A percentile compares a stretch with the other conserved stretches of the same genome.
Evolutionary conservation across 37 sponge, comb jelly and placozoan species (phyloP).

Genomic region (Spongilla lacustris): DNA sequence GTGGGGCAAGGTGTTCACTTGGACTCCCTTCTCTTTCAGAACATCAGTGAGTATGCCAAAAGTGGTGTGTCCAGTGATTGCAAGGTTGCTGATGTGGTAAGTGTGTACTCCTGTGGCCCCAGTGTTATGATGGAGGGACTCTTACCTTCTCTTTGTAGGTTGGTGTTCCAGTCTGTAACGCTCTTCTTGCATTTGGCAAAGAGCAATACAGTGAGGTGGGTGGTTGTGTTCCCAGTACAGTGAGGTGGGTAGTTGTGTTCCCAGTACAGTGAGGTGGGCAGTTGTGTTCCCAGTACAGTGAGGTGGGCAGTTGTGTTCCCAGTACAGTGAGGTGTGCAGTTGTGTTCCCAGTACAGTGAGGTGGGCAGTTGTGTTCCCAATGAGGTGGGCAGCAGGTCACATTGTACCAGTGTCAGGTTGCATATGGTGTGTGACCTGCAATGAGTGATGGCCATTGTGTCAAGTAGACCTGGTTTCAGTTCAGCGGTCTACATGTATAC

Average conservation of each 20-base stretch:
- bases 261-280: not conserved
- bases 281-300: not conserved
- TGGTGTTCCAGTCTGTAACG: constrained; percentile 81
- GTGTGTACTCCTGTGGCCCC: not conserved
- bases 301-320: not conserved
- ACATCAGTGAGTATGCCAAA: constrained; percentile 13
- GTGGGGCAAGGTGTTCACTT: not conserved
- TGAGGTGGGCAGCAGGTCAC: not conserved
- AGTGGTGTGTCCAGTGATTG: constrained; percentile 8
- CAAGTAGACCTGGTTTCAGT: too few species aligned
- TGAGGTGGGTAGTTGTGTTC: not conserved
- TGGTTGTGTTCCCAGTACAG: not conserved
- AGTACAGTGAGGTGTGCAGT: not conserved
- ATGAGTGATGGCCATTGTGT: too few species aligned
- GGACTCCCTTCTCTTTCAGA: not conserved
- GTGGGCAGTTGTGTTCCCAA: not conserved
- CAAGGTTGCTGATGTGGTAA: constrained; percentile 9
- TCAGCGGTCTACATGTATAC: too few species aligned
- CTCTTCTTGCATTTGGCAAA: constrained; percentile 79
- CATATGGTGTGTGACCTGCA: too few species aligned
- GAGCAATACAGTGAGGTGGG: constrained; percentile 79
- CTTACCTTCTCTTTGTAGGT: constrained; percentile 24
- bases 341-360: not conserved
- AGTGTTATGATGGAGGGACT: not conserved
- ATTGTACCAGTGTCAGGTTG: too few species aligned